Percentiles rank a stretch among this genome's conserved stretches.
These are phyloP conservation scores for Pheucticus melanocephalus DNA, from an alignment of 2,113 vertebrate genomes.

Conservation along the genomic window DNA sequence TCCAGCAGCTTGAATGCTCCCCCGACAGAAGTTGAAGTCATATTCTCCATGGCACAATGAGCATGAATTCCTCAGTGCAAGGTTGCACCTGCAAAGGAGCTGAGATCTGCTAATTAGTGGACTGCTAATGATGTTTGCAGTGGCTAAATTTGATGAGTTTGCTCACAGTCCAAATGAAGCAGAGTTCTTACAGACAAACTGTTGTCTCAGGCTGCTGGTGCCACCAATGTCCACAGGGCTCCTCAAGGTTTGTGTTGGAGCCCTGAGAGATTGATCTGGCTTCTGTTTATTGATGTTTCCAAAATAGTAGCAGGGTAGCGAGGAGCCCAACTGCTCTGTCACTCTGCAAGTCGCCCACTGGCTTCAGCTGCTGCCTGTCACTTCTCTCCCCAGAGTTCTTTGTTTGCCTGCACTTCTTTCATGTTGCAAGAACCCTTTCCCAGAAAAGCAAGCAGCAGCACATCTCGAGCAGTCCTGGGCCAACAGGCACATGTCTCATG, in stretches of 20 bases:
- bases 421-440: constrained; percentile 25
- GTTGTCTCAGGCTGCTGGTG: not conserved
- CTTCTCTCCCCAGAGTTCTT: constrained; percentile 8
- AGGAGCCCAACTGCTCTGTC: constrained; percentile 39
- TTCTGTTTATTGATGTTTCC: constrained; percentile 59
- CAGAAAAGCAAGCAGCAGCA: constrained; percentile 25
- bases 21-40: not conserved
- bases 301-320: constrained; percentile 27
- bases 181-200: not conserved
- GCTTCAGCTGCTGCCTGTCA: constrained; percentile 52
- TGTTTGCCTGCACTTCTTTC: not conserved
- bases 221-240: not conserved
- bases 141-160: not conserved
- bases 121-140: not conserved
- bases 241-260: not conserved
- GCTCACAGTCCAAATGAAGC: not conserved
- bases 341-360: not conserved
- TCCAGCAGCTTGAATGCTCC: not conserved
- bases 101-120: not conserved
- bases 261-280: not conserved
- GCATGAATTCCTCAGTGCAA: not conserved
- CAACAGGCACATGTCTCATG: not conserved
- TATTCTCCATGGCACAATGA: constrained; percentile 3
- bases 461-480: not conserved
- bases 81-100: not conserved